phyloP scores from a whole-genome alignment of 2,797 vertebrate species.

The Kryptolebias ocellatus region DNA sequence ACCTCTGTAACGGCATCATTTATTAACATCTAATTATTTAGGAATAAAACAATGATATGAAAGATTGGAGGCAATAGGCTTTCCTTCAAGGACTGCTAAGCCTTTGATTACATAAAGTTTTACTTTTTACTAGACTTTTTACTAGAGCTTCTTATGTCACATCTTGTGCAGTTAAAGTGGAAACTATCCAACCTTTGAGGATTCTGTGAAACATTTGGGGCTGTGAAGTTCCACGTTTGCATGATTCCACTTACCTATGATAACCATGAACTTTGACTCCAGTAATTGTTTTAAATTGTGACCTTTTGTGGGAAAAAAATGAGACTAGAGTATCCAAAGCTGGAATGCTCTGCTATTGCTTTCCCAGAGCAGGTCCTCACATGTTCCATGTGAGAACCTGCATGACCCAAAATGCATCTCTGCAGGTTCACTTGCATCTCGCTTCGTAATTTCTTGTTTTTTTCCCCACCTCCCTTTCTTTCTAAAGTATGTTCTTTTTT shows the following conservation, averaged over 20 bases:
- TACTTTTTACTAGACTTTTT: conserved; percentile 36
- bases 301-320: conserved; percentile 66
- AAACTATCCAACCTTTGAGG: conserved; percentile 18
- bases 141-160: conserved; percentile 9
- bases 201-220: conserved; percentile 13
- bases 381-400: conserved; percentile 34
- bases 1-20: no score
- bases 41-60: no score
- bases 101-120: no score
- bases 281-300: conserved; percentile 77
- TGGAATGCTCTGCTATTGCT: conserved; percentile 52
- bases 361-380: conserved; percentile 61
- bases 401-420: conserved; percentile 43
- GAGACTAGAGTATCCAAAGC: conserved; percentile 41
- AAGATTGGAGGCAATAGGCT: no score
- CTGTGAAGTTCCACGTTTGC: conserved; percentile 60
- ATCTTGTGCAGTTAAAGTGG: conserved; percentile 48
- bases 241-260: conserved; percentile 62
- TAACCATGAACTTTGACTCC: conserved; percentile 69
- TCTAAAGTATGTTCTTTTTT: conserved; percentile 14
- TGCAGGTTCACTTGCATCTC: conserved; percentile 16
- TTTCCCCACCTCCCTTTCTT: conserved; percentile 1
- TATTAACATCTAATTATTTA: no score
- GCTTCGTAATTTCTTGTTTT: conserved; percentile 8
- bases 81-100: no score